Evolutionary conservation across 2,888 invertebrate species (phyloP), one percentile per base, ranked within the genome.

Genomic region (Athripsodes cinereus): DNA sequence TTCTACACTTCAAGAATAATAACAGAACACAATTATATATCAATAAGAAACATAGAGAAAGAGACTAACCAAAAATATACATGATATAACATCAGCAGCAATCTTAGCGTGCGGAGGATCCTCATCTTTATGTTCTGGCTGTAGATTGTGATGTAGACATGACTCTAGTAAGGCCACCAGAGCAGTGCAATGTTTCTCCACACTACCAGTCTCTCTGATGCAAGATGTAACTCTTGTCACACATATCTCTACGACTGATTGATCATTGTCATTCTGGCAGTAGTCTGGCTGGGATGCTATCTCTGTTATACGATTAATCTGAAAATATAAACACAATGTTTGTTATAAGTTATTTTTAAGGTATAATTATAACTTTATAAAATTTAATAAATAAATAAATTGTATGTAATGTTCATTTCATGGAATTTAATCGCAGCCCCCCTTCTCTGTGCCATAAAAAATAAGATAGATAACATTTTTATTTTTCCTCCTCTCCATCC

Each of bases 31-130:
- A n/a, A n/a, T n/a, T n/a, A n/a, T n/a, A n/a, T n/a, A n/a, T n/a
- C n/a, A n/a, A n/a, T n/a, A n/a, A n/a, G n/a, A n/a, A n/a, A n/a
- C n/a, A n/a, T n/a, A 10, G 26, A 26, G 26, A 26, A 26, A 10
- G 10, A 26, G 26, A 44, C 82, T 78, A 73, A 93, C 95, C 82
- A 94, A 78, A 76, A 96, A 96, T 72, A 96, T 88, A 74, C 93
- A 94, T 65, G 94, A 93, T 69, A 96, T 90, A 63, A 96, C 87
- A 76, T 96, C 96, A 49, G 93, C 92, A 19, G 95, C 94, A 69
- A 96, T 96, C 77, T 96, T 96, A 50, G 95, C 93, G 81, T 96
- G 96, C 1, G 96, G 95, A 35, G 95, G 92, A 75, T 96, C 95
- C 69, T 91, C 90, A 73, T 92, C 90, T 66, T 85, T 78, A 20